Base-by-base conservation (phyloP, 2,888 invertebrate genomes). In the Ophonus ardosiacus region DNA sequence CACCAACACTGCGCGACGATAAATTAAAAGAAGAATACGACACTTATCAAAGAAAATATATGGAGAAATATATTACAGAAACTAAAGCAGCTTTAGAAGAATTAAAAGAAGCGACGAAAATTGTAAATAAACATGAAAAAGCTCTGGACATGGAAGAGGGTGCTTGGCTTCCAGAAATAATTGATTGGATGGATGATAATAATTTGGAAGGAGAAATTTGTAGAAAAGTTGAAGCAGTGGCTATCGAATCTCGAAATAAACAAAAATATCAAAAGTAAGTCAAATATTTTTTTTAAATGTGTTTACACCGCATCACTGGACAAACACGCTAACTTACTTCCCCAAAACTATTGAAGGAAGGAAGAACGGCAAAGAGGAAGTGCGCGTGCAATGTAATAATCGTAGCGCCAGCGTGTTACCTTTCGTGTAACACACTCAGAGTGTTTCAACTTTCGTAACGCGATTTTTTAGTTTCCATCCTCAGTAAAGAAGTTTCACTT, bases 1-100 rank as follows among this genome's bases (percentile, higher is more conserved):
- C 93, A 3, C 92, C 91, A 6, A 94, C 94, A 3, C 90, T 94
- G 7, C 88, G 93, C 76, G 94, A 94, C 88, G 90, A 89, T 57
- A 89, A 89, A 43, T 90, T 94, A 38, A 88, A 88, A 84, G 88
- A 90, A 17, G 93, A 94, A 88, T 93, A 93, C 71, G 90, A 90
- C 18, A 90, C 91, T 13, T 88, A 95, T 2, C 93, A 94, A 89
- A 90, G 92, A 88, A 93, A 93, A 86, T 95, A 94, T 88, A 90
- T 95, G 89, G 90, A 91, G 68, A 92, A 91, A 86, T 90, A 90
- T 80, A 88, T 88, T 61, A 88, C 87, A 79, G 88, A 90, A 87
- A 88, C 89, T 84, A 86, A 86, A 76, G 18, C 86, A 63, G 86
- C 87, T 13, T 86, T 87, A 86, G 17, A 87, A 83, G 85, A 86